phyloP scores from a whole-genome alignment of 1,140 invertebrate genomes.

The Drosophila ogumai region DNA sequence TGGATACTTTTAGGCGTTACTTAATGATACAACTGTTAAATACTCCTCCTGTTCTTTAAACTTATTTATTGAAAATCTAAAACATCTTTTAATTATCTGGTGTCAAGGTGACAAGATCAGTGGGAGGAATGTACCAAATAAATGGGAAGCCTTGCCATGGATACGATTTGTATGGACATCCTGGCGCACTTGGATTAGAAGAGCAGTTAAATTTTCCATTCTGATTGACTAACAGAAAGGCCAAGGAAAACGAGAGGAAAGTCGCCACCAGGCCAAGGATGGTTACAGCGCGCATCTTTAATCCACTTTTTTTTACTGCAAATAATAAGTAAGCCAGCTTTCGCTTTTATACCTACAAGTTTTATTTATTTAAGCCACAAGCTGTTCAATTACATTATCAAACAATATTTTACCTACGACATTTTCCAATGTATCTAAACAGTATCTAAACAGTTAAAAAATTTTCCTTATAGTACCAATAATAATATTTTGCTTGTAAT shows the following conservation, averaged over 20 bases:
- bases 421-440: background rate
- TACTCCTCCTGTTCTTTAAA: background rate
- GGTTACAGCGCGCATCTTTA: background rate
- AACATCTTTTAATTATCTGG: background rate
- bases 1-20: background rate
- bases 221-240: background rate
- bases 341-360: background rate
- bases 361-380: background rate
- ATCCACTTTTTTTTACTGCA: background rate
- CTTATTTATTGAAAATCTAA: background rate
- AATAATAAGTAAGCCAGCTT: background rate
- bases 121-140: background rate
- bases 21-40: background rate
- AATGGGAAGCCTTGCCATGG: background rate
- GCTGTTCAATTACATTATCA: background rate
- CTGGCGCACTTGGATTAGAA: background rate
- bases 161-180: background rate
- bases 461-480: background rate
- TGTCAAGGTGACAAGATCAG: background rate
- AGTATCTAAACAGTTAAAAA: too few relatives aligned
- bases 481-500: background rate
- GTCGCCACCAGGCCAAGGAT: background rate
- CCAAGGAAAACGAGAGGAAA: background rate
- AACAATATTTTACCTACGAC: background rate
- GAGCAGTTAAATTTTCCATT: background rate